A percentile compares a stretch with the other conserved stretches of the same genome.
phyloP scores from a whole-genome alignment of 2,797 vertebrate genomes.

The Petrocephalus schoutedeni region DNA sequence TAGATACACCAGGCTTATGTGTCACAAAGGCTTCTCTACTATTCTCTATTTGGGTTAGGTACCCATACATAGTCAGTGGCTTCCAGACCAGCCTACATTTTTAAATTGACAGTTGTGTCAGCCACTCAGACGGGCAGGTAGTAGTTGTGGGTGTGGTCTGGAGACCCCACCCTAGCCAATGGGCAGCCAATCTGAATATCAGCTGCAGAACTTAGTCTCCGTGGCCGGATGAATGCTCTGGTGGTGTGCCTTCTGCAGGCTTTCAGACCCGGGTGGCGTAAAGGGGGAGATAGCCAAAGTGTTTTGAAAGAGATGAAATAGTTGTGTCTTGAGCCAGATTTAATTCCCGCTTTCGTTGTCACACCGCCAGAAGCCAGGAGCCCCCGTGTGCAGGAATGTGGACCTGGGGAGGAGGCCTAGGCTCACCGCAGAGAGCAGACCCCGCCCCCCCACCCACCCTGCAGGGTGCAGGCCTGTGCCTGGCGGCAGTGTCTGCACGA shows the following conservation, averaged over 20 bases:
- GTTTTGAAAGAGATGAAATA: slow-evolving; percentile 49
- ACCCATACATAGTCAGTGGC: background rate
- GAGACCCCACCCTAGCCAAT: background rate
- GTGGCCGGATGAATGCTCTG: slow-evolving; percentile 32
- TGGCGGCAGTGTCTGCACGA: background rate
- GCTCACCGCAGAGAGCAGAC: background rate
- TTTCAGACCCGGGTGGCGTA: slow-evolving; percentile 32
- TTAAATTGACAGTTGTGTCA: background rate
- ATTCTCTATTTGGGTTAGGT: background rate
- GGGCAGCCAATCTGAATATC: background rate
- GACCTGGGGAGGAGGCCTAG: slow-evolving; percentile 34
- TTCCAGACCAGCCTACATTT: background rate
- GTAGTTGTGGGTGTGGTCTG: background rate
- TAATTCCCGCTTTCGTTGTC: slow-evolving; percentile 61
- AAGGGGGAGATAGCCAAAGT: slow-evolving; percentile 9
- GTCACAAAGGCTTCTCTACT: background rate
- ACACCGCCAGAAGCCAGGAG: slow-evolving; percentile 45
- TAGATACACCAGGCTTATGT: background rate
- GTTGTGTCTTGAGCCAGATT: slow-evolving; percentile 58
- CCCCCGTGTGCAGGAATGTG: slow-evolving; percentile 45
- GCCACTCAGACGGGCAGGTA: background rate
- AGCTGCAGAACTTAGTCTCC: background rate
- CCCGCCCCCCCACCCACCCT: background rate
- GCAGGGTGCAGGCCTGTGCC: background rate
- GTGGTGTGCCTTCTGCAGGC: slow-evolving; percentile 34